Evolutionary conservation across 2,797 vertebrate genomes (phyloP).

Genomic region (Muraenolepis orangiensis): DNA sequence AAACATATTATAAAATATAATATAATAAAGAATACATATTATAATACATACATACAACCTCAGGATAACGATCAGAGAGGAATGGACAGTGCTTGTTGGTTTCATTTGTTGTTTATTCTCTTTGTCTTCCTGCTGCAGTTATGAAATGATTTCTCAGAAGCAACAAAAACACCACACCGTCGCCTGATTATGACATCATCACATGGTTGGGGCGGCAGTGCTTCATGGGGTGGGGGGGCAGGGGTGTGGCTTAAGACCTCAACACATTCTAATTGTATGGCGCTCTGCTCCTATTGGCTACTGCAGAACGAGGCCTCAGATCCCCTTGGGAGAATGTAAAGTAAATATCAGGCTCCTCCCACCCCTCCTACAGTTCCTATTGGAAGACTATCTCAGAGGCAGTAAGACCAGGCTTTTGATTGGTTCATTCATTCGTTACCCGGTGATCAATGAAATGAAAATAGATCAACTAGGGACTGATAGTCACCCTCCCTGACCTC

Average conservation of each 20-base stretch:
- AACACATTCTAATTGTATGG: background rate
- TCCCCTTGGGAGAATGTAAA: background rate
- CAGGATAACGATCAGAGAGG: background rate
- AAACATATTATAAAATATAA: no score
- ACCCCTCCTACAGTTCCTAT: slow-evolving; percentile 2
- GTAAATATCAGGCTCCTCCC: background rate
- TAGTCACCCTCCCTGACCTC: slow-evolving; percentile 4
- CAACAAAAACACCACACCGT: background rate
- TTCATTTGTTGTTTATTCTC: slow-evolving; percentile 10
- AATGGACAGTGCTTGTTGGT: background rate
- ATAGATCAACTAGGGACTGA: background rate
- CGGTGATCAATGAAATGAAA: background rate
- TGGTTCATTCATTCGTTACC: slow-evolving; percentile 27
- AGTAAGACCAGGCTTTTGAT: slow-evolving; percentile 41
- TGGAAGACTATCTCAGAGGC: slow-evolving; percentile 63
- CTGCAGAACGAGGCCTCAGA: background rate
- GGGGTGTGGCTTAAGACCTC: slow-evolving; percentile 1
- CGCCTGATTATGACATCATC: slow-evolving; percentile 4
- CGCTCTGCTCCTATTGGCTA: background rate
- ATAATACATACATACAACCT: no score
- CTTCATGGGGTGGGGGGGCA: background rate
- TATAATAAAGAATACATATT: no score
- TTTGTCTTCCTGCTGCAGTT: slow-evolving; percentile 5
- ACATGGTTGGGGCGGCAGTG: slow-evolving; percentile 1
- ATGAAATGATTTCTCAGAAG: slow-evolving; percentile 8